phyloP scores from a whole-genome alignment of 2,113 vertebrate genomes.

The Corvus moneduloides region DNA sequence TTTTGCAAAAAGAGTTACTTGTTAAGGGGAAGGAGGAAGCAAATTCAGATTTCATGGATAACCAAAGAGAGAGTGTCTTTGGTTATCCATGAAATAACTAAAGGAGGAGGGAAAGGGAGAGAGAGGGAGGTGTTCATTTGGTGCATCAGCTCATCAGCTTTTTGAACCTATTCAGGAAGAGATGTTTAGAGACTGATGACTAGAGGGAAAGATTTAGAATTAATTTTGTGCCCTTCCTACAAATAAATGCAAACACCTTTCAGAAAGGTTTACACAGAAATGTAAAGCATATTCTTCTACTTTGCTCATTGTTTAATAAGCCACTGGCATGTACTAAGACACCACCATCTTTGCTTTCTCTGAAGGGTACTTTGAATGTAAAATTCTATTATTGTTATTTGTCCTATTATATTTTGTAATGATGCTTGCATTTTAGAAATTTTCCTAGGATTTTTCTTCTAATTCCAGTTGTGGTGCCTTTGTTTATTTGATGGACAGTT shows the following conservation, averaged over 20 bases:
- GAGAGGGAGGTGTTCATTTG: neutral
- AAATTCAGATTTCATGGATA: neutral
- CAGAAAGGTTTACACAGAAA: neutral
- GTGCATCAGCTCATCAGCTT: neutral
- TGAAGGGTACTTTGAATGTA: neutral
- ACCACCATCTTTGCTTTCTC: neutral
- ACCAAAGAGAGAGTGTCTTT: neutral
- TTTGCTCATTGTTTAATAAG: neutral
- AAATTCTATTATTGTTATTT: neutral
- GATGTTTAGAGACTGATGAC: neutral
- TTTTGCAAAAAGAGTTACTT: neutral
- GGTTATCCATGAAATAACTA: too few relatives aligned
- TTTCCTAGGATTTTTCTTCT: neutral
- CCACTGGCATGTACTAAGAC: neutral
- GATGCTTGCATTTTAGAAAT: neutral
- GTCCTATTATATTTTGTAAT: neutral
- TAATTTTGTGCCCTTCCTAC: neutral
- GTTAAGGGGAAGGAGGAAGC: neutral
- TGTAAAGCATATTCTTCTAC: neutral
- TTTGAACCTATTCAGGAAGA: neutral
- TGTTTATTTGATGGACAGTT: neutral
- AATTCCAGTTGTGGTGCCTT: neutral
- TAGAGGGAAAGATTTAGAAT: neutral
- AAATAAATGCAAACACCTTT: neutral
- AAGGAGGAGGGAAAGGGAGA: too few relatives aligned